Percentiles rank a stretch among this genome's conserved stretches.
Evolutionary conservation across 1,140 invertebrate genomes (phyloP).

Genomic region (Diploscapter pachys): DNA sequence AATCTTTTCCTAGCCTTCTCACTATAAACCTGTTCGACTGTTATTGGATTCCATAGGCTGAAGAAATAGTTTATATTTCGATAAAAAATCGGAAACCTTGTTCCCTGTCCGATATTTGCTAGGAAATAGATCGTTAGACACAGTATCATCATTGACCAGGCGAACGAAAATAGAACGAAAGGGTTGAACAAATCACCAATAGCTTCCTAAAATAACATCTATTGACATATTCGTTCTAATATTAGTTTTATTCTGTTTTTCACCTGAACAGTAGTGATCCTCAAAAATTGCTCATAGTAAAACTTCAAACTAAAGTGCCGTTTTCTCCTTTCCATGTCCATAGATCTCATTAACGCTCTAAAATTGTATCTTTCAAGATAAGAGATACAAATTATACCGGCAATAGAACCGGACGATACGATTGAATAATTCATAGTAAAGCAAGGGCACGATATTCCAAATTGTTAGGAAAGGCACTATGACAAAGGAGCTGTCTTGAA

Average conservation of each 20-base stretch:
- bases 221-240: neutral
- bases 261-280: constrained; percentile 48
- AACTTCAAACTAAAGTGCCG: constrained; percentile 48
- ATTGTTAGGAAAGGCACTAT: constrained; percentile 46
- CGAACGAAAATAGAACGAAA: constrained; percentile 47
- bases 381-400: neutral
- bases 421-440: constrained; percentile 50
- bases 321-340: constrained; percentile 43
- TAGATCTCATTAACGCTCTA: constrained; percentile 36
- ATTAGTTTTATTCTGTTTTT: constrained; percentile 2
- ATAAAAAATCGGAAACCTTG: too few relatives aligned
- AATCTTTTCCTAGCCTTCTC: constrained; percentile 29
- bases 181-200: constrained; percentile 52
- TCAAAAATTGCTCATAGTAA: constrained; percentile 53
- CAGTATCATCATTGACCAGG: constrained; percentile 48
- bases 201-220: constrained; percentile 40
- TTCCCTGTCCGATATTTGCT: constrained; percentile 25
- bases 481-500: constrained; percentile 41
- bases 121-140: constrained; percentile 53
- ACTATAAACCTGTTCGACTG: constrained; percentile 42
- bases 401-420: constrained; percentile 51
- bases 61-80: constrained; percentile 9
- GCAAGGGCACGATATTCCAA: constrained; percentile 49
- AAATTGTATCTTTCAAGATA: too few relatives aligned
- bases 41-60: constrained; percentile 46